Evolutionary conservation across 2,888 invertebrate genomes (phyloP), one percentile per base, ranked within the genome.

Genomic region (Nemotelus nigrinus): DNA sequence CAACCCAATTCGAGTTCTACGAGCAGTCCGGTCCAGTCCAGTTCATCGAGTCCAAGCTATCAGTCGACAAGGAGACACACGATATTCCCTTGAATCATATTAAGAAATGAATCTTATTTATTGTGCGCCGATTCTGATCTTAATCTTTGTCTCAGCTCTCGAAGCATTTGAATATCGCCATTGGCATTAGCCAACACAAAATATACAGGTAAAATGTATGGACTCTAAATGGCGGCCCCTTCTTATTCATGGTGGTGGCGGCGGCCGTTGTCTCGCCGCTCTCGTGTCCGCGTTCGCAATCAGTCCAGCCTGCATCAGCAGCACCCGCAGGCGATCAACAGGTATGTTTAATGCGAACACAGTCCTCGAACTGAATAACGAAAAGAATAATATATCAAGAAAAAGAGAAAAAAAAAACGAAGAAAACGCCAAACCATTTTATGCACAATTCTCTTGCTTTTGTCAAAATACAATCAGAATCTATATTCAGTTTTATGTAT

Each of bases 51-150:
- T 25, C 25, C 25, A 25, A 25, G 25, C 25, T 25, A 25, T 25
- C 25, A 50, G 68, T 68, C 68, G 50, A 63, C 41, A 8, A 39
- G 41, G 68, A n/a, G 6, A 7, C 6, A 45, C 47, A 58, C 72
- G 58, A 72, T 72, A 72, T 58, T 58, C 72, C 72, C 47, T 72
- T 57, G 57, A 72, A 72, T 58, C 72, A 72, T 72, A 72, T 72
- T 72, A 72, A 72, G 72, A 72, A 72, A 72, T 72, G 72, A 45
- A 72, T 72, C 72, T 72, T 58, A 72, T 72, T 72, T 72, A 72
- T 72, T 45, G 72, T 72, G 72, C 58, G 60, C 72, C 58, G 72
- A 72, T 72, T 72, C 47, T 45, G 47, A 72, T 72, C 60, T 72
- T 72, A 45, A 55, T 55, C 58, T 72, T 45, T 58, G 72, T 72